phyloP scores from a whole-genome alignment of 2,113 vertebrate genomes.

The Chionomys nivalis region DNA sequence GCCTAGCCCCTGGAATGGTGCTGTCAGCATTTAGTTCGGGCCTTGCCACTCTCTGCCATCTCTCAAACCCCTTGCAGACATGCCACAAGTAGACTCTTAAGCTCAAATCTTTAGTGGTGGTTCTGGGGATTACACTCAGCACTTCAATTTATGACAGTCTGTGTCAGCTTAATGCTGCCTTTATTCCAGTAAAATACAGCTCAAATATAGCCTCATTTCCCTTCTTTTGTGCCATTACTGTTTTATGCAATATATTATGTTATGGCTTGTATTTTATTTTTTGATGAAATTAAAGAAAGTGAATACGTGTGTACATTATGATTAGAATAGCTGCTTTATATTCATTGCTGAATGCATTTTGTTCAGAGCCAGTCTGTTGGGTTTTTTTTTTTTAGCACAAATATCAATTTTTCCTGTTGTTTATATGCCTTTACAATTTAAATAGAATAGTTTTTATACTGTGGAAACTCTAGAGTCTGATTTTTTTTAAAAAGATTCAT shows the following conservation, averaged over 20 bases:
- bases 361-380: neutral
- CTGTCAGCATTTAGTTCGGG: neutral
- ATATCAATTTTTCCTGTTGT: neutral
- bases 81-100: neutral
- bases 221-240: neutral
- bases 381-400: neutral
- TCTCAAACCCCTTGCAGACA: neutral
- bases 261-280: conserved; percentile 2
- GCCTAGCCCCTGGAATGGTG: neutral
- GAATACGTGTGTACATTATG: conserved; percentile 29
- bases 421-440: neutral
- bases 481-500: neutral
- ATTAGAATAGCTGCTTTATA: conserved; percentile 34
- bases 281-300: conserved; percentile 26
- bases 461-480: neutral
- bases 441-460: neutral
- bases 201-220: neutral
- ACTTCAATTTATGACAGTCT: neutral
- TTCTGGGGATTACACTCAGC: conserved; percentile 10
- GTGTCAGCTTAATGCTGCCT: neutral
- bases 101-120: neutral
- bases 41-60: neutral
- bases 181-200: neutral
- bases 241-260: neutral
- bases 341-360: conserved; percentile 19